Evolutionary conservation across 2,797 vertebrate species (phyloP).

Genomic region (Menidia menidia): DNA sequence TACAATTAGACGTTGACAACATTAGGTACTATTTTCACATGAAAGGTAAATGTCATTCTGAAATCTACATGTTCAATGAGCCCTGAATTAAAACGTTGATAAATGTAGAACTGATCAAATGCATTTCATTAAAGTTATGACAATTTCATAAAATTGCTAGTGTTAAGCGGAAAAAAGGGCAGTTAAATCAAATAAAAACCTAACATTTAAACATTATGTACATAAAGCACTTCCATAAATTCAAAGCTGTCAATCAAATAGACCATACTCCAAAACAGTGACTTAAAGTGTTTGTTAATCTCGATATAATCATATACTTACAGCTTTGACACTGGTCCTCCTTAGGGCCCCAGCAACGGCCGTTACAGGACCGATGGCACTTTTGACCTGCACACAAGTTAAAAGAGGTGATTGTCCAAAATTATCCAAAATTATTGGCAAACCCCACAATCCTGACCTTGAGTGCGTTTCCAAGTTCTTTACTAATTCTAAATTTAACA

Average conservation of each 20-base stretch:
- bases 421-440: background rate
- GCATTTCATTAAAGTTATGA: too few relatives aligned
- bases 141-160: background rate
- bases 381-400: slow-evolving; percentile 86
- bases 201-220: background rate
- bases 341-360: slow-evolving; percentile 95
- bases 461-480: slow-evolving; percentile 14
- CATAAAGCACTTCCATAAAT: background rate
- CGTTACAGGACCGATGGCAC: slow-evolving; percentile 94
- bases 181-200: background rate
- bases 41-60: too few relatives aligned
- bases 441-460: background rate
- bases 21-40: too few relatives aligned
- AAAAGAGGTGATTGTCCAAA: slow-evolving; percentile 18
- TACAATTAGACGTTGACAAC: too few relatives aligned
- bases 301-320: slow-evolving; percentile 80
- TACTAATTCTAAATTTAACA: slow-evolving; percentile 17
- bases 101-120: background rate
- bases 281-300: background rate
- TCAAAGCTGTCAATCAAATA: background rate
- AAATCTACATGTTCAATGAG: too few relatives aligned
- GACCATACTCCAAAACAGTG: background rate
- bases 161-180: background rate
- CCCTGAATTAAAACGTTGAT: background rate
- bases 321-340: slow-evolving; percentile 93